Conservation (phyloP, 2,113 vertebrate genomes). For the Vireo altiloquus region DNA sequence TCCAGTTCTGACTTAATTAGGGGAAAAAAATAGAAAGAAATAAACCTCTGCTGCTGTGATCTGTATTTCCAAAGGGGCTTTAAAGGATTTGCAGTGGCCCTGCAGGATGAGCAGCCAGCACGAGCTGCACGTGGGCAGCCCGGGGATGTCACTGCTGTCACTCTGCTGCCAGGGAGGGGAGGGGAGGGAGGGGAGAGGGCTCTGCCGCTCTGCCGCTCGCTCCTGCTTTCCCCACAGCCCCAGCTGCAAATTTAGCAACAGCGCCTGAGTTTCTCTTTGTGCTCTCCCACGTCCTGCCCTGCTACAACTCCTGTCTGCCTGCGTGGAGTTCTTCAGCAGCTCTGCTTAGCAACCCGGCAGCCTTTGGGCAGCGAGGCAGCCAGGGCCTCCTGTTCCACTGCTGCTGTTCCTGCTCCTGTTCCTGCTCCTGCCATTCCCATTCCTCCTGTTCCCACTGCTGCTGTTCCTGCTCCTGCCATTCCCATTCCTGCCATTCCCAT, state of each 20-base stretch:
- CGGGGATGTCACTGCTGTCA: not conserved
- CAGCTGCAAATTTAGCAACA: constrained; percentile 2
- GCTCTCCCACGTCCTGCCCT: constrained; percentile 34
- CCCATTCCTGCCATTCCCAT: not conserved
- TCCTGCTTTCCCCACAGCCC: not conserved
- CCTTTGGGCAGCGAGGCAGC: not conserved
- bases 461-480: too few species aligned
- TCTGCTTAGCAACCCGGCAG: constrained; percentile 21
- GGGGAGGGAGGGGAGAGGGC: not conserved
- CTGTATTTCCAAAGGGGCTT: not conserved
- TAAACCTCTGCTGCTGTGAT: fast-evolving
- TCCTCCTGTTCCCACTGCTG: too few species aligned
- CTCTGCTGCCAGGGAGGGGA: not conserved
- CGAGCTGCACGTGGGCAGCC: not conserved
- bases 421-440: not conserved
- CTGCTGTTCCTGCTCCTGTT: too few species aligned
- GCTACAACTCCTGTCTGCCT: not conserved
- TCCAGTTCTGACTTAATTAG: not conserved
- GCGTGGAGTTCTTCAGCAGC: not conserved
- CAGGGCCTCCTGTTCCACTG: not conserved
- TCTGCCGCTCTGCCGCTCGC: not conserved
- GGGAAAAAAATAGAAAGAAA: not conserved
- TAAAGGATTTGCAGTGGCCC: not conserved
- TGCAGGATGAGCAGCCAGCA: not conserved
- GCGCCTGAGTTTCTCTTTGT: not conserved